Base-by-base conservation (phyloP, 2,797 vertebrate genomes). In the Melanotaenia parkinsoni region DNA sequence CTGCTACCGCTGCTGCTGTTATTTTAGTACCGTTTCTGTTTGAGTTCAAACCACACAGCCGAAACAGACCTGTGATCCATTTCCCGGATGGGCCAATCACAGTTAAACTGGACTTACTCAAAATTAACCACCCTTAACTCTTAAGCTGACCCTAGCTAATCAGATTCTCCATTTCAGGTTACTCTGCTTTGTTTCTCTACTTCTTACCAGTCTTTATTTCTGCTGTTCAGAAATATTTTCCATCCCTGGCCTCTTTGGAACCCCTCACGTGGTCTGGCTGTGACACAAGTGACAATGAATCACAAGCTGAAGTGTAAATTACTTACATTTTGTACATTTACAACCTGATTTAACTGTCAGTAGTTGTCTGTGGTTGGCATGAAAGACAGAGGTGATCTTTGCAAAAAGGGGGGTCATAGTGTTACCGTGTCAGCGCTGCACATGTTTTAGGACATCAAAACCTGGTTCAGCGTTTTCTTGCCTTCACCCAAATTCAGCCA, bases 1-100 rank as follows among this genome's bases (percentile, higher is more conserved):
- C 50, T 67, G 77, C 84, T 84, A 80, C 85, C 8, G 67, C 76
- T 70, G 71, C 67, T 72, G 68, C 68, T 84, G 64, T 80, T 87
- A 78, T 84, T 87, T 79, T 71, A 72, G 45, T 62, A 65, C 77
- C 50, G 54, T 77, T 63, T 85, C 86, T 84, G 65, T 66, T 76
- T 81, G 71, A 77, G 61, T 76, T 74, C 30, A 7, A 72, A 58
- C 61, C 68, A 53, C 35, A 54, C 38, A 65, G 68, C 63, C 76
- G 58, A 67, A 78, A 64, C 72, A 71, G 61, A 47, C 33, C 70
- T 68, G 45, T 43, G 67, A 80, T 85, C 76, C 61, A 45, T 63
- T 63, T 70, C 65, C 66, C 64, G 64, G 35, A 60, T 62, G 28
- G 40, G 35, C 51, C 67, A 75, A 75, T 79, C 37, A 45, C 57